Conservation (phyloP, 1,140 invertebrate genomes). For the Drosophila asahinai region DNA sequence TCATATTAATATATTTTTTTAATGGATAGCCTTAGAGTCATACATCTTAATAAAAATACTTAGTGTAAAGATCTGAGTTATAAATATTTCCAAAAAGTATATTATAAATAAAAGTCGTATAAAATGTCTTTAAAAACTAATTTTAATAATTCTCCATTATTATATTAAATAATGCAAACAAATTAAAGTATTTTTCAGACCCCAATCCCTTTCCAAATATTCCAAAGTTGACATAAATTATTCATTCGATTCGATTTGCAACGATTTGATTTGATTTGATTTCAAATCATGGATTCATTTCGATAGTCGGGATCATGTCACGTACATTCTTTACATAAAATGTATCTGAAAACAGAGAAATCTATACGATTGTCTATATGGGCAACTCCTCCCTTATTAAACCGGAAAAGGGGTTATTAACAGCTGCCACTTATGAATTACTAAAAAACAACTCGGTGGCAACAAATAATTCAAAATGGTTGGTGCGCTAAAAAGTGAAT, state of each 20-base stretch:
- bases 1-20: too few species aligned
- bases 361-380: background rate
- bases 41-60: too few species aligned
- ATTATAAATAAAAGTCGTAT: too few species aligned
- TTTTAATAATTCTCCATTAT: too few species aligned
- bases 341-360: conserved; percentile 12
- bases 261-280: conserved; percentile 37
- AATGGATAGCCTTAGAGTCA: too few species aligned
- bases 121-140: too few species aligned
- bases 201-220: background rate
- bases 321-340: conserved; percentile 9
- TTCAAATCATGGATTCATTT: conserved; percentile 21
- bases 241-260: conserved; percentile 34
- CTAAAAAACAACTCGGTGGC: conserved; percentile 31
- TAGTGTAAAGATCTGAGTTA: too few species aligned
- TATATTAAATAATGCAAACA: background rate
- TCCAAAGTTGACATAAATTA: conserved; percentile 46
- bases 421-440: conserved; percentile 77
- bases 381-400: conserved; percentile 20
- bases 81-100: too few species aligned
- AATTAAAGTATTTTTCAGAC: conserved; percentile 9
- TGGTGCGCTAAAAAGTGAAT: conserved; percentile 53
- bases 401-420: conserved; percentile 21
- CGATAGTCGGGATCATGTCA: conserved; percentile 11
- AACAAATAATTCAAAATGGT: conserved; percentile 74